These are phyloP conservation scores for Lutraria rhynchaena DNA, from an alignment of 1,140 invertebrate species.

Conservation along the genomic window DNA sequence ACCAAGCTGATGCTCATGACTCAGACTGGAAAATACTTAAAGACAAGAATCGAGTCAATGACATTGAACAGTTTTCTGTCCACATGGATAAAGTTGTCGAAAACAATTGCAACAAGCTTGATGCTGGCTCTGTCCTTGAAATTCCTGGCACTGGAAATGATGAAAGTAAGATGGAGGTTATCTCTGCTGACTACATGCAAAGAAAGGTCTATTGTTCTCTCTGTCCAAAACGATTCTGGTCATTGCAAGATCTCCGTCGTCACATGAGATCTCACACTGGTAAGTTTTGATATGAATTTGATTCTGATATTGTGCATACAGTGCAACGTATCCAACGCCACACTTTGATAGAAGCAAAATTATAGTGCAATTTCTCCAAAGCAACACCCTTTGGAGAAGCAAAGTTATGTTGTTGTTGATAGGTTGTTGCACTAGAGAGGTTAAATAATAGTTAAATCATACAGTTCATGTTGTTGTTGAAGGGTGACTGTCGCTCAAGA, in stretches of 20 bases:
- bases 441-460: too few relatives aligned
- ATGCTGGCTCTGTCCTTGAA: slow-evolving; percentile 64
- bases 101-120: slow-evolving; percentile 71
- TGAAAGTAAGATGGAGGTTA: slow-evolving; percentile 82
- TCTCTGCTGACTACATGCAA: slow-evolving; percentile 91
- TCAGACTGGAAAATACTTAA: slow-evolving; percentile 79
- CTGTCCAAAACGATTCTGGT: slow-evolving; percentile 96
- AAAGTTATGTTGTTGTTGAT: too few relatives aligned
- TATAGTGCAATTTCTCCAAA: too few relatives aligned
- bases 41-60: slow-evolving; percentile 77
- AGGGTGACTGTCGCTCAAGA: too few relatives aligned
- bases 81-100: slow-evolving; percentile 77
- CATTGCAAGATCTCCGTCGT: slow-evolving; percentile 93
- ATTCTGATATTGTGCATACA: too few relatives aligned
- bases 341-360: too few relatives aligned
- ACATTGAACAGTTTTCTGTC: slow-evolving; percentile 70
- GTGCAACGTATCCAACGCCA: too few relatives aligned
- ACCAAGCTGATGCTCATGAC: slow-evolving; percentile 89
- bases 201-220: slow-evolving; percentile 90
- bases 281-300: too few relatives aligned
- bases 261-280: slow-evolving; percentile 89
- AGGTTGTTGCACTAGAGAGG: too few relatives aligned
- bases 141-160: slow-evolving; percentile 83
- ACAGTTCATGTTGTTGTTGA: too few relatives aligned
- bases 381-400: too few relatives aligned